Conservation (phyloP, 2,113 vertebrate genomes). For the Rutilus rutilus region DNA sequence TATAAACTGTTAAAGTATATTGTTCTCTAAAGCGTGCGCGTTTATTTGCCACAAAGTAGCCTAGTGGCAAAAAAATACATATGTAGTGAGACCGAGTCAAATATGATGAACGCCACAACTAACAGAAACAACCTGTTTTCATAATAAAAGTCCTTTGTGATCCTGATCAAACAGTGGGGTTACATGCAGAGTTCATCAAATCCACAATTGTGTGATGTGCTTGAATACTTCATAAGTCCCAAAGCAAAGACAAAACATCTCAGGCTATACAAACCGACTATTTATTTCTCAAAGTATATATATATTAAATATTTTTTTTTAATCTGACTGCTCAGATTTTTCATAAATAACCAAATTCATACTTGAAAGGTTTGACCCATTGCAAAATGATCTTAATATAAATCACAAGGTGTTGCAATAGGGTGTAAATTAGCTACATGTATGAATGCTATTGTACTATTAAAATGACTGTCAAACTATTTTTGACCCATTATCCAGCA, state of each 20-base stretch:
- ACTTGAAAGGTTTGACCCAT: not conserved
- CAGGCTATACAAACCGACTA: not conserved
- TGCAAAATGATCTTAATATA: not conserved
- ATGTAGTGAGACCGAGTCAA: not conserved
- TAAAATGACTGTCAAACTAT: not conserved
- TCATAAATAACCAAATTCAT: not conserved
- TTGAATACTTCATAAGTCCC: not conserved
- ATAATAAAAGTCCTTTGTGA: conserved; percentile 24
- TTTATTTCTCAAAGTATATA: not conserved
- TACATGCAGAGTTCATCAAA: no score
- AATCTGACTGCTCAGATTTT: not conserved
- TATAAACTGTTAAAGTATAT: not conserved
- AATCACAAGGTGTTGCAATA: not conserved
- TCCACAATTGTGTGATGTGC: not conserved
- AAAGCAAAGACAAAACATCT: not conserved
- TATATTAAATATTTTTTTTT: not conserved
- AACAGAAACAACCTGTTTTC: fast-evolving
- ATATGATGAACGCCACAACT: not conserved
- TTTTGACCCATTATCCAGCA: not conserved
- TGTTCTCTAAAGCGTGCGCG: not conserved
- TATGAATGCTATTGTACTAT: not conserved
- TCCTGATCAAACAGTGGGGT: not conserved
- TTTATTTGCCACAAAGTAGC: not conserved
- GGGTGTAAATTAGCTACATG: not conserved
- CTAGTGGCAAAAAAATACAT: not conserved